These are phyloP conservation scores for Acanthosepion lycidas DNA, from an alignment of 2,888 invertebrate genomes.

Conservation along the genomic window DNA sequence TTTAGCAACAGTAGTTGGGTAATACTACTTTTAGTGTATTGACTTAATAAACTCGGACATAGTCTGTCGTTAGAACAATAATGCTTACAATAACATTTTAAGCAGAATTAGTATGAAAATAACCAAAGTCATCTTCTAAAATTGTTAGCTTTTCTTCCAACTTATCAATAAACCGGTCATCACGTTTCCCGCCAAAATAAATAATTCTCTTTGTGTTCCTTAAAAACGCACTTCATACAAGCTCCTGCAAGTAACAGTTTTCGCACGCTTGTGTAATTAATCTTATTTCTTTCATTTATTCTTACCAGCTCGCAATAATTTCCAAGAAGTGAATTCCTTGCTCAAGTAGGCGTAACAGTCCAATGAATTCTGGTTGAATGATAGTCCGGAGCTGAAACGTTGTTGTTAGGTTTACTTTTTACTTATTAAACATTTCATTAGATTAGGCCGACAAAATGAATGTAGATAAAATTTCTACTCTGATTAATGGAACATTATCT, in stretches of 20 bases:
- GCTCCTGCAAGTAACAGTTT: not conserved
- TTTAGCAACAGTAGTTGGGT: no score
- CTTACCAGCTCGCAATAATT: not conserved
- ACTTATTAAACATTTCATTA: no score
- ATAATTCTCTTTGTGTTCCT: not conserved
- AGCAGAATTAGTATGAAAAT: no score
- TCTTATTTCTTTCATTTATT: not conserved
- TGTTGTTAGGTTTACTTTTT: no score
- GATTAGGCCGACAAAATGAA: no score
- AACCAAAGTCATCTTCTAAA: not conserved
- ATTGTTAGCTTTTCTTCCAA: not conserved
- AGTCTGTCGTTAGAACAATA: no score
- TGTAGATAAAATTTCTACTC: no score
- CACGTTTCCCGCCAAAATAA: not conserved
- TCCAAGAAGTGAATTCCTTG: not conserved
- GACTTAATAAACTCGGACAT: no score
- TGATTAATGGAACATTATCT: no score
- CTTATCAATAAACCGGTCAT: not conserved
- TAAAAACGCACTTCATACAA: not conserved
- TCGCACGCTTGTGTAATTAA: not conserved
- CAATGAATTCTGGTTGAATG: not conserved
- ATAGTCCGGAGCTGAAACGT: no score
- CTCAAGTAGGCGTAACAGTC: not conserved
- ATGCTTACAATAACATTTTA: no score
- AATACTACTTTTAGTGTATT: no score